These are phyloP conservation scores for Gastrophysa polygoni DNA, from an alignment of 2,888 invertebrate species.

Conservation along the genomic window DNA sequence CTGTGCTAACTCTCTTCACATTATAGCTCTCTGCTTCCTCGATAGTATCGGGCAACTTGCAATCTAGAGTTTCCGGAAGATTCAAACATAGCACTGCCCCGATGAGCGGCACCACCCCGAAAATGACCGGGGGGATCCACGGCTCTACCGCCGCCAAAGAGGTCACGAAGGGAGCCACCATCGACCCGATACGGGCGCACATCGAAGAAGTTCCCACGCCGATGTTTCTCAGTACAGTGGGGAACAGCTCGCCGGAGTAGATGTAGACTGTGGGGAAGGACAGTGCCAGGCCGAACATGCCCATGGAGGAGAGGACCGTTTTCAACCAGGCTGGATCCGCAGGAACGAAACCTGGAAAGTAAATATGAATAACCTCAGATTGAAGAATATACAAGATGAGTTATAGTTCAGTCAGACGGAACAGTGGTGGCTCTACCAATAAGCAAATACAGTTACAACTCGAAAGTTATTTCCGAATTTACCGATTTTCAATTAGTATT, in stretches of 20 bases:
- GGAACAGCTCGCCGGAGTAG: conserved; percentile 87
- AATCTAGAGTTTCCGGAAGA: conserved; percentile 80
- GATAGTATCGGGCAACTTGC: conserved; percentile 77
- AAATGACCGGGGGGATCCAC: conserved; percentile 72
- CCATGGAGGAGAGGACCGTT: conserved; percentile 72
- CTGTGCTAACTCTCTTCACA: too few species aligned
- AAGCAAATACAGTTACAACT: too few species aligned
- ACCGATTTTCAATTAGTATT: too few species aligned
- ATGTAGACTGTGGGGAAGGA: conserved; percentile 87
- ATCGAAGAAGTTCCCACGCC: conserved; percentile 87
- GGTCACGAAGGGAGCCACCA: conserved; percentile 82
- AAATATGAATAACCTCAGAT: too few species aligned
- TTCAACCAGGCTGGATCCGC: conserved; percentile 62
- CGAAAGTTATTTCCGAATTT: too few species aligned
- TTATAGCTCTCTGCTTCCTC: conserved; percentile 71
- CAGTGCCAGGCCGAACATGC: conserved; percentile 81
- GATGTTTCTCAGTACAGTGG: conserved; percentile 85
- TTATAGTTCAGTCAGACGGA: too few species aligned
- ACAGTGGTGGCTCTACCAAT: too few species aligned
- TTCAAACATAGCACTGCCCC: conserved; percentile 71
- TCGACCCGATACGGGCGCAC: conserved; percentile 84
- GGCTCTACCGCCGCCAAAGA: conserved; percentile 62
- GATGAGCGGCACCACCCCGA: conserved; percentile 72
- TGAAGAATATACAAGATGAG: too few species aligned
- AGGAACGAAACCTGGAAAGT: conserved; percentile 58